These are phyloP conservation scores for Rhabdomys pumilio DNA, from an alignment of 2,797 vertebrate species.

Conservation along the genomic window DNA sequence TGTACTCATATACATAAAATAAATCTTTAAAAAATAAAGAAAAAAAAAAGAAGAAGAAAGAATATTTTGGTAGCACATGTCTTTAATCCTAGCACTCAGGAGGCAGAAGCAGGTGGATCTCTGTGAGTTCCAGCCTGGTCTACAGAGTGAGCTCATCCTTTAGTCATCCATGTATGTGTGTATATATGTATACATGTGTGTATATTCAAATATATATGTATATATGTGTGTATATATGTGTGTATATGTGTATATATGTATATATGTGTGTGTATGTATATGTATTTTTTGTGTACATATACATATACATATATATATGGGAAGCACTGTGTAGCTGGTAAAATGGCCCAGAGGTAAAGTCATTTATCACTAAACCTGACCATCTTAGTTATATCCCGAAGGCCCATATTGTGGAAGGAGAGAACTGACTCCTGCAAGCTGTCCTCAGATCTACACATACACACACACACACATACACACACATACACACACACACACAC, in stretches of 20 bases:
- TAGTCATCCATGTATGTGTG: neutral
- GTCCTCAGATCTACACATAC: neutral
- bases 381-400: neutral
- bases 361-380: neutral
- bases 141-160: neutral
- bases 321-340: neutral
- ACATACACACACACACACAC: neutral
- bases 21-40: no score
- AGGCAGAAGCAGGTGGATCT: neutral
- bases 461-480: neutral
- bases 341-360: neutral
- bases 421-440: neutral
- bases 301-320: neutral
- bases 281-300: no score
- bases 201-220: neutral
- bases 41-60: no score
- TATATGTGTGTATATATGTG: rapidly evolving
- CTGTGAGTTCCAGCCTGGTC: neutral
- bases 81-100: neutral
- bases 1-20: no score
- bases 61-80: neutral
- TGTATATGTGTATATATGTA: neutral
- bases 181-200: neutral
- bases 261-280: neutral
- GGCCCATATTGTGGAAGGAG: neutral